Conservation (phyloP, 2,797 vertebrate genomes). For the Gallinago nigripennis region DNA sequence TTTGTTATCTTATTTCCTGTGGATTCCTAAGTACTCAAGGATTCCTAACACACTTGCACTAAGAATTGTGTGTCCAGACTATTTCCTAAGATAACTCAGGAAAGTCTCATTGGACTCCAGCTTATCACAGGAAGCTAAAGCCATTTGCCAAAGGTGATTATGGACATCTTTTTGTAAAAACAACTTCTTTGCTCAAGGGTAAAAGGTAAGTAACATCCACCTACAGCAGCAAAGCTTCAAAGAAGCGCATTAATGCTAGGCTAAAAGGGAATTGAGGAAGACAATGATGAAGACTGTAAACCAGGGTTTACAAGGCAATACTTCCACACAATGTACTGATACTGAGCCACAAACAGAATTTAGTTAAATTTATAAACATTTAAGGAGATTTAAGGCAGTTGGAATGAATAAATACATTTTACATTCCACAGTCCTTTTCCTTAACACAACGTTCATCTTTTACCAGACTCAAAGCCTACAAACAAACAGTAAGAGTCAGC, state of each 20-base stretch:
- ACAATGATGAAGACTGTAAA: neutral
- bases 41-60: neutral
- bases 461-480: neutral
- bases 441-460: neutral
- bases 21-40: neutral
- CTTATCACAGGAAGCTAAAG: neutral
- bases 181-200: neutral
- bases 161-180: neutral
- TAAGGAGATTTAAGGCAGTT: neutral
- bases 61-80: neutral
- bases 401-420: neutral
- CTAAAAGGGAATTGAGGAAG: neutral
- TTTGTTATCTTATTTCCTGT: too few relatives aligned
- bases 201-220: neutral
- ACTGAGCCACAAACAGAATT: neutral
- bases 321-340: neutral
- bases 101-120: neutral
- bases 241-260: neutral
- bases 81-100: neutral
- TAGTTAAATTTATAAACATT: neutral
- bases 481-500: neutral
- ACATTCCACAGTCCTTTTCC: neutral
- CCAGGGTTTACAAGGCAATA: neutral
- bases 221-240: neutral
- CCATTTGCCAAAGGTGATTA: neutral